Percentiles rank a stretch among this genome's conserved stretches.
phyloP scores from a whole-genome alignment of 2,113 vertebrate genomes.

The Podarcis cretensis region DNA sequence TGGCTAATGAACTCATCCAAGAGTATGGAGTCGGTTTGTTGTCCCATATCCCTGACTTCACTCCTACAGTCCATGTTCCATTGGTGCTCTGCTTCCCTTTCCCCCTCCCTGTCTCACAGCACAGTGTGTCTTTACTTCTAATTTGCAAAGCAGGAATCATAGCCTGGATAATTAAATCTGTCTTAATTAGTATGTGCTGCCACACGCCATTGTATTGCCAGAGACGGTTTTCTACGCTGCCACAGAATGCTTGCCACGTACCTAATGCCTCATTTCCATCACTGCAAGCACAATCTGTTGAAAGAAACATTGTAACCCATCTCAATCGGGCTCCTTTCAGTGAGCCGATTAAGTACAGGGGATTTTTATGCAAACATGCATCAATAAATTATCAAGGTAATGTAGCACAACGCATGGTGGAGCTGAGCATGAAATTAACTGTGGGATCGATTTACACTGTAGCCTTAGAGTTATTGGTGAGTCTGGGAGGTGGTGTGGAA shows the following conservation, averaged over 20 bases:
- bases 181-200: conserved; percentile 70
- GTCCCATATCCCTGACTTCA: not conserved
- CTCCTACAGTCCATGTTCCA: not conserved
- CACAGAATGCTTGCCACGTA: not conserved
- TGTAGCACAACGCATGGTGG: not conserved
- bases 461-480: not conserved
- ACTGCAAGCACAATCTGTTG: conserved; percentile 35
- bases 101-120: not conserved
- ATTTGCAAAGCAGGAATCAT: conserved; percentile 60
- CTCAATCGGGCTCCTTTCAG: conserved; percentile 19
- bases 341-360: not conserved
- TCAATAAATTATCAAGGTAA: conserved; percentile 38
- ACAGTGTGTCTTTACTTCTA: conserved; percentile 47
- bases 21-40: not conserved
- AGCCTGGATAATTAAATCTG: conserved; percentile 68
- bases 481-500: not conserved
- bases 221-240: conserved; percentile 24
- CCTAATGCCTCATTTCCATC: conserved; percentile 33
- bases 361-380: conserved; percentile 1
- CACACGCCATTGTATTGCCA: conserved; percentile 12
- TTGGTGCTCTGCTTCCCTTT: not conserved
- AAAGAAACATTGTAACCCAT: conserved; percentile 30
- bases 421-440: conserved; percentile 17
- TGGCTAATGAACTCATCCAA: not conserved
- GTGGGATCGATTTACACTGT: not conserved